Conservation (phyloP, 2,797 vertebrate genomes). For the Buceros bicornis region DNA sequence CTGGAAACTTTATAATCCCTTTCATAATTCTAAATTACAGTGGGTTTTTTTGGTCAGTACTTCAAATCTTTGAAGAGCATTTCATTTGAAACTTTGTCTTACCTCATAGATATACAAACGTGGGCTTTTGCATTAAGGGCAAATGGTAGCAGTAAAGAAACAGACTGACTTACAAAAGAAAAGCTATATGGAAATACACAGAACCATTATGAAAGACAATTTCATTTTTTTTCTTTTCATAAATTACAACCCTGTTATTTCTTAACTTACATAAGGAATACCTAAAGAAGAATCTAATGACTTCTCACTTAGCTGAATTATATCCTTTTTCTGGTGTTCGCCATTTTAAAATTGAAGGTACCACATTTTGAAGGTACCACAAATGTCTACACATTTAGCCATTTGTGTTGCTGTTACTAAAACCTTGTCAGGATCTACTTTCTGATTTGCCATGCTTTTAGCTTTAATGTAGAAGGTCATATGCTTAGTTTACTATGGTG, state of each 20-base stretch:
- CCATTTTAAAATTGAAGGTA: neutral
- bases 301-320: neutral
- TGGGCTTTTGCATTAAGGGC: neutral
- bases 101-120: neutral
- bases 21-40: conserved; percentile 17
- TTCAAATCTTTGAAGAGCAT: conserved; percentile 19
- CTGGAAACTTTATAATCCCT: neutral
- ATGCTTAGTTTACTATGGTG: too few relatives aligned
- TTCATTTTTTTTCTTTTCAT: neutral
- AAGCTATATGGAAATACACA: neutral
- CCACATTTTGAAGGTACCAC: neutral
- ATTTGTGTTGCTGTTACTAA: neutral
- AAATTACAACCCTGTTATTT: neutral
- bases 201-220: neutral
- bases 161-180: neutral
- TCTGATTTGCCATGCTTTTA: neutral
- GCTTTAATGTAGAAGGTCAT: neutral
- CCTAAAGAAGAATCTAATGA: neutral
- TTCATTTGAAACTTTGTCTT: neutral
- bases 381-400: neutral
- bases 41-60: neutral
- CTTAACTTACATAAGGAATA: neutral
- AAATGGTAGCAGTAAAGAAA: neutral
- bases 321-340: neutral
- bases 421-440: neutral